These are phyloP conservation scores for Mungos mungo DNA, from an alignment of 2,113 vertebrate species.

Conservation along the genomic window DNA sequence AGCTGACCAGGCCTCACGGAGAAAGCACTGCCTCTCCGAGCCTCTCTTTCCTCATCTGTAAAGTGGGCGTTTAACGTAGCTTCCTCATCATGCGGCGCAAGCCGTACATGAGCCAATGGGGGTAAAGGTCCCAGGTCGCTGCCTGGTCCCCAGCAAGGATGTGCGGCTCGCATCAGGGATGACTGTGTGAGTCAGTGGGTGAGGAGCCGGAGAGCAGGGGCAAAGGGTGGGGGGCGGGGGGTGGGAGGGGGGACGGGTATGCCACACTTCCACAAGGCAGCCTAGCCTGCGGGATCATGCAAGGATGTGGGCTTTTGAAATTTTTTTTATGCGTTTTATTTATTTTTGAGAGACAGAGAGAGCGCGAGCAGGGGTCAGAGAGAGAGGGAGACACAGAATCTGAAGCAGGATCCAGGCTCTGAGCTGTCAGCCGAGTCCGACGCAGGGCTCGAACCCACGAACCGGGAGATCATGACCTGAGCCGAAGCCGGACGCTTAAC, in stretches of 20 bases:
- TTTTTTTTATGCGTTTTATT: too few species aligned
- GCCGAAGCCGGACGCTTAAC: too few species aligned
- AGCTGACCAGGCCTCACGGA: fast-evolving
- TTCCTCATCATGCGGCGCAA: fast-evolving
- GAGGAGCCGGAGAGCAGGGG: fast-evolving
- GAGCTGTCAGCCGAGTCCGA: too few species aligned
- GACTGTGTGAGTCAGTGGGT: fast-evolving
- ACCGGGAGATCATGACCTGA: too few species aligned
- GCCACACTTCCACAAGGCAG: background rate
- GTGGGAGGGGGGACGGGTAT: fast-evolving
- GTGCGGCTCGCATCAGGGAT: fast-evolving
- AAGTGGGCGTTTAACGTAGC: fast-evolving
- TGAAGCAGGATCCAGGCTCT: too few species aligned
- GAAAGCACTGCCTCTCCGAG: fast-evolving
- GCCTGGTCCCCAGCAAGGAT: too few species aligned
- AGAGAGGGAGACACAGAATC: too few species aligned
- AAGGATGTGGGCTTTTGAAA: background rate
- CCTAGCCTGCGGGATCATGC: fast-evolving
- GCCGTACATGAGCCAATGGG: fast-evolving
- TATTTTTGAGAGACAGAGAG: too few species aligned
- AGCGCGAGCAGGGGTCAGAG: too few species aligned
- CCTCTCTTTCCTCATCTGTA: background rate
- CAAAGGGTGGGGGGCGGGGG: too few species aligned
- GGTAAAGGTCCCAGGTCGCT: background rate
- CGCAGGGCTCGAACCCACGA: too few species aligned